phyloP scores from a whole-genome alignment of 2,113 vertebrate species.

The Bombycilla garrulus region DNA sequence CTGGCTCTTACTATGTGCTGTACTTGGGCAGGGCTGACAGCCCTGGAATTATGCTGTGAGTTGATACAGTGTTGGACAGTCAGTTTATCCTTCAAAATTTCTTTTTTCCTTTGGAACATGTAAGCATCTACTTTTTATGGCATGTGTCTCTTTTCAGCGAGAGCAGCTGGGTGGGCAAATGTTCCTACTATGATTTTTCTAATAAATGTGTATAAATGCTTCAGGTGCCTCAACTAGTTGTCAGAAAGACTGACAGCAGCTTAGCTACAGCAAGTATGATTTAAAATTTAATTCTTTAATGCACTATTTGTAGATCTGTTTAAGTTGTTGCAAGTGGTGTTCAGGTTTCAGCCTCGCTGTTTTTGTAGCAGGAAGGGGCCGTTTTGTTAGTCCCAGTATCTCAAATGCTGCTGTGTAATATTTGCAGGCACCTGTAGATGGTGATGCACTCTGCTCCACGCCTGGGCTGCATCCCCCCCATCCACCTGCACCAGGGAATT shows the following conservation, averaged over 20 bases:
- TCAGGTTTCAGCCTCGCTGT: not conserved
- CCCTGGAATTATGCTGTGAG: not conserved
- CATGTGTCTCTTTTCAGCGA: not conserved
- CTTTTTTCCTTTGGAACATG: not conserved
- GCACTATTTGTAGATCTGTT: not conserved
- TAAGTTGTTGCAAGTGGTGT: not conserved
- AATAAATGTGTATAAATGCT: not conserved
- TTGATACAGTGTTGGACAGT: not conserved
- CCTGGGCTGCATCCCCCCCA: not conserved
- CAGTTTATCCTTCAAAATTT: not conserved
- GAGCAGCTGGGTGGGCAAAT: not conserved
- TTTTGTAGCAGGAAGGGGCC: not conserved
- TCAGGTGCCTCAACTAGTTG: not conserved
- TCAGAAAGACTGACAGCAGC: not conserved
- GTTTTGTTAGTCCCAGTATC: not conserved
- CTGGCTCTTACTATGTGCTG: not conserved
- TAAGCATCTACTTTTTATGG: not conserved
- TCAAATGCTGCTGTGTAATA: not conserved
- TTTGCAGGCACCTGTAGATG: constrained; percentile 13
- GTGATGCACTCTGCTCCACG: not conserved
- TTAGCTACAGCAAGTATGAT: not conserved
- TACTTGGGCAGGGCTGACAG: not conserved
- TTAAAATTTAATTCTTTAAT: not conserved
- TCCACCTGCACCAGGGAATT: too few relatives aligned
- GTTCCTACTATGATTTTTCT: not conserved